Evolutionary conservation across 2,797 vertebrate species (phyloP).

Genomic region (Aselliscus stoliczkanus): DNA sequence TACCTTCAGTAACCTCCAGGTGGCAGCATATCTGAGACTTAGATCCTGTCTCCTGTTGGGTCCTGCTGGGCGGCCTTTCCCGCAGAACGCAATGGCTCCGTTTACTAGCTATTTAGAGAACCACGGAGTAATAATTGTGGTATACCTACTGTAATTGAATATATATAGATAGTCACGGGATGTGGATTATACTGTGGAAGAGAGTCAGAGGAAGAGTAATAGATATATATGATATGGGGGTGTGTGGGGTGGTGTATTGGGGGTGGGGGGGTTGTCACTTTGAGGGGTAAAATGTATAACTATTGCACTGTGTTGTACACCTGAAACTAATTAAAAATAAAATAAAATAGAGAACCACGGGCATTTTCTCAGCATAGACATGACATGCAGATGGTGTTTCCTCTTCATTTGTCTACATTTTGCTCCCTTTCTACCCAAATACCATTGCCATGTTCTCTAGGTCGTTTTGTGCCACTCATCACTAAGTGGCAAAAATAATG

Average conservation of each 20-base stretch:
- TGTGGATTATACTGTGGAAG: too few relatives aligned
- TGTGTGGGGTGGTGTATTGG: too few relatives aligned
- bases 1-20: background rate
- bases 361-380: rapidly evolving
- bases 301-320: too few relatives aligned
- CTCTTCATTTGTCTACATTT: background rate
- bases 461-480: background rate
- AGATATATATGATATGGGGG: too few relatives aligned
- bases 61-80: background rate
- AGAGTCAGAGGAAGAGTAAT: too few relatives aligned
- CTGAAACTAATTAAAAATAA: too few relatives aligned
- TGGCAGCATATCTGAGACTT: background rate
- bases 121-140: too few relatives aligned
- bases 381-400: background rate
- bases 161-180: too few relatives aligned
- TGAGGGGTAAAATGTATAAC: too few relatives aligned
- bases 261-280: too few relatives aligned
- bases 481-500: too few relatives aligned
- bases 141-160: too few relatives aligned
- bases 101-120: background rate
- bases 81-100: background rate
- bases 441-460: background rate
- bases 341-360: background rate
- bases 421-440: background rate
- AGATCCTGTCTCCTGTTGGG: background rate